Conservation (phyloP, 2,113 vertebrate species). For the Hyperopisus bebe region DNA sequence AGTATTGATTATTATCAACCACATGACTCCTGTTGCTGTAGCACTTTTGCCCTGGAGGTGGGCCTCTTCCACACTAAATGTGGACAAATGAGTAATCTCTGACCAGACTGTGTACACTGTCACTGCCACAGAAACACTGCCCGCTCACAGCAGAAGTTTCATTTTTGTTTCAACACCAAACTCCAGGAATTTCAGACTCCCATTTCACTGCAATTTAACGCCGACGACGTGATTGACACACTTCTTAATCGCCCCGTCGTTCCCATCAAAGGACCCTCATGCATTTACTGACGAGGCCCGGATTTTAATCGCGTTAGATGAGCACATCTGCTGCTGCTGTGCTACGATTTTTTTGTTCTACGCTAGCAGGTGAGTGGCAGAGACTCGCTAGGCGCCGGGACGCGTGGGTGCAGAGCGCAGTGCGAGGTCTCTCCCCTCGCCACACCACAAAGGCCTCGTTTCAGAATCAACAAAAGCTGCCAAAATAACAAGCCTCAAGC, state of each 20-base stretch:
- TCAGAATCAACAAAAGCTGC: constrained; percentile 13
- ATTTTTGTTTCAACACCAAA: background rate
- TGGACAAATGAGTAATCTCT: background rate
- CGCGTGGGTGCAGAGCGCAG: background rate
- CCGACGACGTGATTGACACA: background rate
- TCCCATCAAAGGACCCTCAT: background rate
- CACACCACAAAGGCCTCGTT: background rate
- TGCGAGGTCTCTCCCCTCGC: background rate
- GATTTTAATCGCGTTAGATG: background rate
- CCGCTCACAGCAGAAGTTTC: background rate
- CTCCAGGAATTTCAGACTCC: background rate
- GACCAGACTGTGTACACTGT: background rate
- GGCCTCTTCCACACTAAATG: background rate
- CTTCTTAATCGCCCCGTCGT: background rate
- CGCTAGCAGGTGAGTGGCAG: background rate
- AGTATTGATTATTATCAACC: background rate
- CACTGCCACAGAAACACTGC: background rate
- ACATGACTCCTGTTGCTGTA: background rate
- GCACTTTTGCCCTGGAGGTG: background rate
- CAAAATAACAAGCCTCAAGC: background rate
- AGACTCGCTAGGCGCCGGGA: too few relatives aligned
- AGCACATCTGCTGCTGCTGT: background rate
- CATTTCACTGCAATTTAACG: background rate
- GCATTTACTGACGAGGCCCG: background rate
- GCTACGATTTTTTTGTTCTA: background rate